Percentiles rank a stretch among this genome's conserved stretches.
These are phyloP conservation scores for Alloscopus bannaensis DNA, from an alignment of 2,888 invertebrate species.

Conservation along the genomic window DNA sequence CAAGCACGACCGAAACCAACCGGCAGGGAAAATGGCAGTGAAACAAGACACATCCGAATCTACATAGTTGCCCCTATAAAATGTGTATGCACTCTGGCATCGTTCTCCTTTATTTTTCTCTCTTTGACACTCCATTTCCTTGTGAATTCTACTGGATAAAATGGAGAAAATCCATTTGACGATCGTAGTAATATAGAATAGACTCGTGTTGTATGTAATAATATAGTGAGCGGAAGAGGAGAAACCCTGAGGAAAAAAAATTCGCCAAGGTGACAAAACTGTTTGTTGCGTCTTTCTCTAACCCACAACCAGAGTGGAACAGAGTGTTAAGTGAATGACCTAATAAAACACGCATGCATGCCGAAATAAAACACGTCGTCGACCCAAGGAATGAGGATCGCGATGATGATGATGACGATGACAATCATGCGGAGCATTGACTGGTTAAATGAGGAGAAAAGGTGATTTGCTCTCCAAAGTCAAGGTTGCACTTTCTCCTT, in stretches of 20 bases:
- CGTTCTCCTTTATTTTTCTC: conserved; percentile 47
- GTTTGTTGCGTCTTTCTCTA: no score
- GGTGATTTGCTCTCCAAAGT: conserved; percentile 42
- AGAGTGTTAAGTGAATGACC: conserved; percentile 52
- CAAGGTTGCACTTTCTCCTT: no score
- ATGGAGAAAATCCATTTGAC: conserved; percentile 60
- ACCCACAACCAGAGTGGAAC: no score
- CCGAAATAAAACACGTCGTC: conserved; percentile 26
- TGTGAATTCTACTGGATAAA: conserved; percentile 63
- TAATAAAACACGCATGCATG: conserved; percentile 63
- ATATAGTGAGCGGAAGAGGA: conserved; percentile 20
- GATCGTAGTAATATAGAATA: no score
- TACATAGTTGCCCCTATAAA: no score
- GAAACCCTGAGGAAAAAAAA: no score
- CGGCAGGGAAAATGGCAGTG: no score
- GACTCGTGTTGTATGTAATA: conserved; percentile 10
- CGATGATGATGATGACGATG: conserved; percentile 53
- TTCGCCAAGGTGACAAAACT: conserved; percentile 62
- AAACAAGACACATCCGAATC: no score
- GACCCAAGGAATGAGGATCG: no score
- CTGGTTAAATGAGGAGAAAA: conserved; percentile 69
- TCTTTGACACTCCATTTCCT: conserved; percentile 64
- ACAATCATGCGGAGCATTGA: conserved; percentile 63
- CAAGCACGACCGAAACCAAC: no score
- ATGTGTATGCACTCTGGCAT: no score